Conservation (phyloP, 2,888 invertebrate genomes). For the Drosophila putrida region DNA sequence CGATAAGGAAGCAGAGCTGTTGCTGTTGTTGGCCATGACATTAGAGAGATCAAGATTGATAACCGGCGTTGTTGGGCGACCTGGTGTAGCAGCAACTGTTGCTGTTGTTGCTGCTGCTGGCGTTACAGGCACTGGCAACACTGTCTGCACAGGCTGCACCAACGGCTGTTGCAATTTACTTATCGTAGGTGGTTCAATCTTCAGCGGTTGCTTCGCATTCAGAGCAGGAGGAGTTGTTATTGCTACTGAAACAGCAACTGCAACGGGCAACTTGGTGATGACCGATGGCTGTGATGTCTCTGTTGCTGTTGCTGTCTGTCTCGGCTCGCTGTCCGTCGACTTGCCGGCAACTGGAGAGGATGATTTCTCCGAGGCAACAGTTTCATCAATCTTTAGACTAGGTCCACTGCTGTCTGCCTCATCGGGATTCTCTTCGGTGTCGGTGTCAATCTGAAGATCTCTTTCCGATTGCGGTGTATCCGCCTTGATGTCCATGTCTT, state of each 20-base stretch:
- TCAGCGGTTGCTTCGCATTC: slow-evolving; percentile 65
- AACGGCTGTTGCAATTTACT: slow-evolving; percentile 81
- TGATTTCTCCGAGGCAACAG: slow-evolving; percentile 45
- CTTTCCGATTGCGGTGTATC: slow-evolving; percentile 94
- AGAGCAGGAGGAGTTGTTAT: not conserved
- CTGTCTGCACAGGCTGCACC: slow-evolving; percentile 82
- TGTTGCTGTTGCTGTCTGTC: slow-evolving; percentile 1
- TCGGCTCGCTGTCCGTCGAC: slow-evolving; percentile 23
- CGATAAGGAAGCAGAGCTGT: slow-evolving; percentile 54
- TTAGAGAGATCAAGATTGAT: slow-evolving; percentile 73
- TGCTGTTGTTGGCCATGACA: slow-evolving; percentile 53
- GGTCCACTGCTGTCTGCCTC: slow-evolving; percentile 85
- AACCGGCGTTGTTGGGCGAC: slow-evolving; percentile 50
- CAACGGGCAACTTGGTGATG: slow-evolving; percentile 75
- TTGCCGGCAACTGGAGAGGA: slow-evolving; percentile 20
- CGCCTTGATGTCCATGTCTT: slow-evolving; percentile 91
- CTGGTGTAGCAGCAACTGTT: slow-evolving; percentile 13
- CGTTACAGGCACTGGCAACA: slow-evolving; percentile 71
- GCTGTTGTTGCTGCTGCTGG: slow-evolving; percentile 14
- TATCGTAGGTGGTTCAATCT: slow-evolving; percentile 83
- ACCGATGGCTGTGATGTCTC: slow-evolving; percentile 63
- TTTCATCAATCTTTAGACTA: slow-evolving; percentile 82
- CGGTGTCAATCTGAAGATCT: slow-evolving; percentile 94
- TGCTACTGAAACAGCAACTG: slow-evolving; percentile 12
- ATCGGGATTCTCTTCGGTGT: slow-evolving; percentile 92